Evolutionary conservation across 92 coral and sea anemone species (phyloP).

Genomic region (Zoanthus sansibaricus): DNA sequence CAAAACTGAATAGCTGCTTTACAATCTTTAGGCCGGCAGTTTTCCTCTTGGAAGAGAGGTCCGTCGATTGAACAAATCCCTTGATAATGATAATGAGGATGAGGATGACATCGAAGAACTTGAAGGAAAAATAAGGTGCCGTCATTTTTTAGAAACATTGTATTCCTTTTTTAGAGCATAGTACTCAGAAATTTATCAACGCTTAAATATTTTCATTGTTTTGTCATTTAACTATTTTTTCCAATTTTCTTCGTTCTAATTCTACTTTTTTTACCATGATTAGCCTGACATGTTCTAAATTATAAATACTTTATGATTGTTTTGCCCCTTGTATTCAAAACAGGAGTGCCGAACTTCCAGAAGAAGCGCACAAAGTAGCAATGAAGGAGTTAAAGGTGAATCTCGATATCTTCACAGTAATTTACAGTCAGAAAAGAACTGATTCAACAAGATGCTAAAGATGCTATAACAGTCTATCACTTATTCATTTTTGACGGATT

Average conservation of each 20-base stretch:
- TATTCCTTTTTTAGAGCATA: background rate
- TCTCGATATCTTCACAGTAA: no score
- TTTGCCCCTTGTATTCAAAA: background rate
- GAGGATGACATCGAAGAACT: constrained; percentile 44
- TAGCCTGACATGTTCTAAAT: background rate
- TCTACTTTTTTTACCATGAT: background rate
- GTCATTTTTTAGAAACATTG: background rate
- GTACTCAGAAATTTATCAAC: no score
- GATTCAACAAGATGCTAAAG: background rate
- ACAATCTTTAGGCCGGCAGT: constrained; percentile 6
- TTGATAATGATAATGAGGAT: constrained; percentile 31
- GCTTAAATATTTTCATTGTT: no score
- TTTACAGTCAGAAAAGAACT: background rate
- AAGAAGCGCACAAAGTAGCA: constrained; percentile 37
- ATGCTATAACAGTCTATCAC: no score
- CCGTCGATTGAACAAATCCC: constrained; percentile 11
- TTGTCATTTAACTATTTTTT: no score
- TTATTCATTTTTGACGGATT: no score
- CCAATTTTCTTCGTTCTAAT: background rate
- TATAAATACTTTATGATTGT: no score
- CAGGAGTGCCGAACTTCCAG: constrained; percentile 42
- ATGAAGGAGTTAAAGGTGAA: constrained; percentile 42
- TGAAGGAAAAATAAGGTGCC: constrained; percentile 29
- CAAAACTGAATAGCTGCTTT: background rate
- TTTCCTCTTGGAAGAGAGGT: constrained; percentile 17